Percentiles rank a stretch among this genome's conserved stretches.
Evolutionary conservation across 1,140 invertebrate species (phyloP).

Genomic region (Dreissena polymorpha): DNA sequence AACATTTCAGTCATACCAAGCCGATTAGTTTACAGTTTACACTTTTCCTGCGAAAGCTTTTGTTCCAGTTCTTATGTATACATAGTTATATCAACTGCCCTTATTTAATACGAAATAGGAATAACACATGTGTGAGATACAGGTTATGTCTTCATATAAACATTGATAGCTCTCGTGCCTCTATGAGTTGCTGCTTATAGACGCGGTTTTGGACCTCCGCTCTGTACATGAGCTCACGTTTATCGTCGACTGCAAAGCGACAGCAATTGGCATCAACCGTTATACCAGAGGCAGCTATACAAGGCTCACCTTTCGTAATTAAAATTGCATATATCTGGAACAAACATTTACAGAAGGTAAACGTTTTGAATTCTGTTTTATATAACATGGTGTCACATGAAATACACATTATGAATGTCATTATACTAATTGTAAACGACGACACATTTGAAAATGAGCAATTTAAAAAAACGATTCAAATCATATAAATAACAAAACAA

Average conservation of each 20-base stretch:
- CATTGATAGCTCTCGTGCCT: slow-evolving; percentile 71
- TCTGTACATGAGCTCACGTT: slow-evolving; percentile 89
- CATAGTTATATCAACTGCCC: no score
- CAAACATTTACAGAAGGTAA: no score
- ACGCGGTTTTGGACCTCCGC: slow-evolving; percentile 95
- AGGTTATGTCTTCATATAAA: no score
- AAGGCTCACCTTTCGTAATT: slow-evolving; percentile 85
- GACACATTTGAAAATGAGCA: neutral
- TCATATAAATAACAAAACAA: no score
- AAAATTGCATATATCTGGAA: slow-evolving; percentile 80
- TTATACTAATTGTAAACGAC: neutral
- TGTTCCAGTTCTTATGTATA: no score
- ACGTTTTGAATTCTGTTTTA: no score
- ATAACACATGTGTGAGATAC: no score
- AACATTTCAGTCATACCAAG: no score
- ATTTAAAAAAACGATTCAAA: neutral
- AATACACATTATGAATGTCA: neutral
- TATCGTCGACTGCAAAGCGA: slow-evolving; percentile 82
- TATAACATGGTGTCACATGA: neutral
- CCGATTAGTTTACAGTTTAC: no score
- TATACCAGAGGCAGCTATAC: slow-evolving; percentile 92
- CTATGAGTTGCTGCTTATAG: slow-evolving; percentile 90
- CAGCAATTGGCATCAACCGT: slow-evolving; percentile 92
- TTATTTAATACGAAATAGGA: no score
- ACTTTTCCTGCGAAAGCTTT: no score